These are phyloP conservation scores for Zophobas atratus DNA, from an alignment of 1,140 invertebrate species.

Conservation along the genomic window DNA sequence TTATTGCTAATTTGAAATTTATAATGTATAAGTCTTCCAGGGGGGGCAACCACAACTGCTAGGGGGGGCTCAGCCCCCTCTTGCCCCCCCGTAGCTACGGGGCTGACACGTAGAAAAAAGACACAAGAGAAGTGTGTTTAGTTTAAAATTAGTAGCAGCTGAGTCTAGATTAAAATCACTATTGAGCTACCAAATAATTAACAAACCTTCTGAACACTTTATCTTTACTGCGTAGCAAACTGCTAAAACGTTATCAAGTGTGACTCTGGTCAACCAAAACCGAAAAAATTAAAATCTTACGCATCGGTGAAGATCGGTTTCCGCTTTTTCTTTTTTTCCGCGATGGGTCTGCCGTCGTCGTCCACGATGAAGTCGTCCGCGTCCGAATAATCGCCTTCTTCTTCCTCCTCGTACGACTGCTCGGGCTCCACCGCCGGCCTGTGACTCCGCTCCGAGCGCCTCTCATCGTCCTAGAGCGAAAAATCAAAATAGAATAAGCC, in stretches of 20 bases:
- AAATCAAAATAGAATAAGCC: not conserved
- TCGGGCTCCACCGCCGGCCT: constrained; percentile 78
- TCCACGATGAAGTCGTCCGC: constrained; percentile 98
- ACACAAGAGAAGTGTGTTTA: not conserved
- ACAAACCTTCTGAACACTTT: constrained; percentile 21
- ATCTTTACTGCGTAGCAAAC: constrained; percentile 15
- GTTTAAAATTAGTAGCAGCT: not conserved
- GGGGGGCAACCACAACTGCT: too few relatives aligned
- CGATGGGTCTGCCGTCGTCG: constrained; percentile 94
- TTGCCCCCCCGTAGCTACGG: too few relatives aligned
- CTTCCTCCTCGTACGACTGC: constrained; percentile 82
- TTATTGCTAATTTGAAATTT: too few relatives aligned
- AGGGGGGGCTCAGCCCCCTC: too few relatives aligned
- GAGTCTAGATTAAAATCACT: too few relatives aligned
- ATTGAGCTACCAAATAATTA: not conserved
- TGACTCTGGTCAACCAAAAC: not conserved
- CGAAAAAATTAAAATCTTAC: constrained; percentile 72
- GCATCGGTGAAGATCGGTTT: constrained; percentile 93
- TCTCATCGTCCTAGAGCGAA: constrained; percentile 81
- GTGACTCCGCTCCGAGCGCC: constrained; percentile 78
- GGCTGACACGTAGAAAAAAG: not conserved
- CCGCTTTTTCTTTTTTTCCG: constrained; percentile 88
- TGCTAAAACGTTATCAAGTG: constrained; percentile 18
- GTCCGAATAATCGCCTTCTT: constrained; percentile 87
- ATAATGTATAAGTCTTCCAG: too few relatives aligned